Evolutionary conservation across 1,140 invertebrate species (phyloP), one percentile per base, ranked within the genome.

Genomic region (Drosophila pectinifera): DNA sequence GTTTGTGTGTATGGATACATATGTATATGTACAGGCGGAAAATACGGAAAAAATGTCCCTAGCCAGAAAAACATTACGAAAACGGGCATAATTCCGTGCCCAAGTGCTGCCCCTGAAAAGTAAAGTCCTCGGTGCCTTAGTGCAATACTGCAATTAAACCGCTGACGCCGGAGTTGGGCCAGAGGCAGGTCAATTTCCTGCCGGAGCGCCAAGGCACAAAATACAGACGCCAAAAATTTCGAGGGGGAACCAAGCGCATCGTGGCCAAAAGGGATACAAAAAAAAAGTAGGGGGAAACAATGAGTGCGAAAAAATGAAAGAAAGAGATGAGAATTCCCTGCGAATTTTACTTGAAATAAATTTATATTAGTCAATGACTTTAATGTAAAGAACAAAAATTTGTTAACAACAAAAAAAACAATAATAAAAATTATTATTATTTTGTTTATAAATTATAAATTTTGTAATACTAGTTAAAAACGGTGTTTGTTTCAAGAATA

Each of bases 1-100:
- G 49, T 22, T 53, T 53, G 74, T 73, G 67, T 83, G 67, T 72
- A 88, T 85, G 67, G 57, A 75, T 70, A 74, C 61, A 82, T 75
- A 73, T 54, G 58, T 63, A 55, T 64, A 65, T 69, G 64, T 73
- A 58, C 67, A 77, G 51, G 65, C 81, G 48, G 64, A 78, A 69
- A 65, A 75, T 75, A 75, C 73, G 61, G 48, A 22, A 64, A 73
- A 72, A 75, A 75, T 75, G 36, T 77, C 56, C 64, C 64, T 64
- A 65, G 59, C 59, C 36, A 51, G 59, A 68, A 68, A 68, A 65
- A 59, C 45, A 53, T 34, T 68, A 24, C 45, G 42, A 64, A 68
- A 68, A 68, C 26, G 14, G 38, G 24, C 13, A 49, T 34, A 68
- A 63, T 6, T 46, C 22, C 4, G 4, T n/a, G 26, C 43, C 11